A percentile compares a stretch with the other conserved stretches of the same genome.
Conservation (phyloP, 2,113 vertebrate species). For the Xiphorhynchus elegans region DNA sequence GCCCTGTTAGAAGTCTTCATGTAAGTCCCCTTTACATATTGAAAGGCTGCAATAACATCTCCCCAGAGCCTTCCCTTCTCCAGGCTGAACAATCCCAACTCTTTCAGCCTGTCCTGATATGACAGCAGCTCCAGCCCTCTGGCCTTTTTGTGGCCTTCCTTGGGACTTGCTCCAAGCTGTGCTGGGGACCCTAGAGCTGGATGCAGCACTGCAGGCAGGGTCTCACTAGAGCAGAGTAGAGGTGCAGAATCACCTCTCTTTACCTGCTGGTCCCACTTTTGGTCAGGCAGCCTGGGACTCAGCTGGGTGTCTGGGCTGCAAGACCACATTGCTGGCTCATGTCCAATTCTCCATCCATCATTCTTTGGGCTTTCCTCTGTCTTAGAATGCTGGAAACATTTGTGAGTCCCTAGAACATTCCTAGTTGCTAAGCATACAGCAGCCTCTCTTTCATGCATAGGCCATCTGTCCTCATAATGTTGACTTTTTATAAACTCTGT, state of each 20-base stretch:
- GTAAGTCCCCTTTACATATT: neutral
- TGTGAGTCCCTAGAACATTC: neutral
- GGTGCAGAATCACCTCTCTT: neutral
- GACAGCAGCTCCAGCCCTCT: neutral
- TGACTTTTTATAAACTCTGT: neutral
- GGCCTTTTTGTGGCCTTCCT: neutral
- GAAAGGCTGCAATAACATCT: neutral
- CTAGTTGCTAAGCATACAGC: neutral
- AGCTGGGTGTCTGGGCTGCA: neutral
- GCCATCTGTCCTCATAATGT: neutral
- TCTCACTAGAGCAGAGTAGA: neutral
- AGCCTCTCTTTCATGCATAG: neutral
- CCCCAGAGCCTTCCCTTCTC: neutral
- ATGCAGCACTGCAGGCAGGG: no score
- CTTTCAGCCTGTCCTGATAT: neutral
- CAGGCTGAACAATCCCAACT: neutral
- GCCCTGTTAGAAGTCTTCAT: neutral
- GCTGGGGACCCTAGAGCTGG: neutral
- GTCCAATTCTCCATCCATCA: neutral
- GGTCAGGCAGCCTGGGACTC: neutral
- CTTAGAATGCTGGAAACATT: neutral
- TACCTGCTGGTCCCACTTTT: neutral
- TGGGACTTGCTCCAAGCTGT: neutral
- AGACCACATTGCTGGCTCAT: fast-evolving
- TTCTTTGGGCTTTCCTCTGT: neutral